Evolutionary conservation across 2,888 invertebrate genomes (phyloP).

Genomic region (Acleris cristana): DNA sequence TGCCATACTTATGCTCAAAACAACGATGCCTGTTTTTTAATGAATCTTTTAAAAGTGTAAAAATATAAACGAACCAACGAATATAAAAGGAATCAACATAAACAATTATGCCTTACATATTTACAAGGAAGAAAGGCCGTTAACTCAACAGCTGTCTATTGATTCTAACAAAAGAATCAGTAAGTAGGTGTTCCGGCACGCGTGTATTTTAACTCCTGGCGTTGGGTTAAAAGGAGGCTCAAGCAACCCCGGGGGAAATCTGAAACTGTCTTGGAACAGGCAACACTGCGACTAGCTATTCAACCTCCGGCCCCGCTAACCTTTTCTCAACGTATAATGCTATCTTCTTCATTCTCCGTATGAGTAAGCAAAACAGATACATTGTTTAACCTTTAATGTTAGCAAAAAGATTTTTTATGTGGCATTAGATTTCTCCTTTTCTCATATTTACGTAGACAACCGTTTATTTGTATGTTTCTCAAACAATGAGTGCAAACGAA

Average conservation of each 20-base stretch:
- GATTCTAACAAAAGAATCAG: slow-evolving; percentile 20
- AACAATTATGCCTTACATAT: background rate
- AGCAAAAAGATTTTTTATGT: background rate
- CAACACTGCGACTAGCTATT: slow-evolving; percentile 28
- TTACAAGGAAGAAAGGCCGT: background rate
- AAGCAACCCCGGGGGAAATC: slow-evolving; percentile 33
- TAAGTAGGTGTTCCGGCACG: slow-evolving; percentile 21
- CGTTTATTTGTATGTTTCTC: slow-evolving; percentile 17
- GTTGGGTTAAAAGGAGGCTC: slow-evolving; percentile 26
- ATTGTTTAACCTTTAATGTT: background rate
- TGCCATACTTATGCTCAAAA: no score
- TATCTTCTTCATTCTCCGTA: slow-evolving; percentile 9
- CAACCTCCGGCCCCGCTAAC: slow-evolving; percentile 7
- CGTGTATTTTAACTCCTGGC: slow-evolving; percentile 23
- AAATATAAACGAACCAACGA: no score
- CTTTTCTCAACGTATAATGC: slow-evolving; percentile 13
- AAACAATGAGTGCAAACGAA: slow-evolving; percentile 12
- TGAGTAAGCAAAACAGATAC: slow-evolving; percentile 11
- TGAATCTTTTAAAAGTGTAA: no score
- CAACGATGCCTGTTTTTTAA: no score
- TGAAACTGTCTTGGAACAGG: slow-evolving; percentile 29
- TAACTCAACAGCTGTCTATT: slow-evolving; percentile 18
- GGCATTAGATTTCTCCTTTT: slow-evolving; percentile 7
- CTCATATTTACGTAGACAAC: slow-evolving; percentile 14
- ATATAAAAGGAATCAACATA: no score